Conservation (phyloP, 2,888 invertebrate genomes). For the Aleiodes leptofemur region DNA sequence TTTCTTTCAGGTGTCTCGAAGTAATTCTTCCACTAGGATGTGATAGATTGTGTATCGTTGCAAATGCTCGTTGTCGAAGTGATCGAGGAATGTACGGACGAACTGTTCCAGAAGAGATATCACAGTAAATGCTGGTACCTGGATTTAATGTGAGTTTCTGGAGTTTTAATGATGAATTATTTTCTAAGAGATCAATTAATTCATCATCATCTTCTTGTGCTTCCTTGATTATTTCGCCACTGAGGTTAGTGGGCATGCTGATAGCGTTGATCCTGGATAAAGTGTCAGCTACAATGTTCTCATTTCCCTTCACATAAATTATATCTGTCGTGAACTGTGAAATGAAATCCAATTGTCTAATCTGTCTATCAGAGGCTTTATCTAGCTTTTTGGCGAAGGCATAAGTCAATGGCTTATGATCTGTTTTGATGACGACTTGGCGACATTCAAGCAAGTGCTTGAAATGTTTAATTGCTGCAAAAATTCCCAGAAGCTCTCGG, state of each 20-base stretch:
- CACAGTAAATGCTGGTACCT: not conserved
- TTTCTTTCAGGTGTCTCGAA: conserved; percentile 46
- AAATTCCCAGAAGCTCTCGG: not conserved
- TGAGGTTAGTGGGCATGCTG: not conserved
- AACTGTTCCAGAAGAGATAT: not conserved
- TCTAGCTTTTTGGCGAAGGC: not conserved
- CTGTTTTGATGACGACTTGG: not conserved
- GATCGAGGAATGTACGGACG: not conserved
- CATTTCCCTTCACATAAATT: conserved; percentile 30
- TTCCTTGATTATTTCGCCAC: not conserved
- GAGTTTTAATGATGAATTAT: not conserved
- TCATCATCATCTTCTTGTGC: conserved; percentile 8
- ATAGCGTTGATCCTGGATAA: conserved; percentile 12
- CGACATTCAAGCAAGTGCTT: conserved; percentile 6
- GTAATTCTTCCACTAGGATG: conserved; percentile 39
- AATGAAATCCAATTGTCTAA: conserved; percentile 5
- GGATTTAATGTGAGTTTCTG: not conserved
- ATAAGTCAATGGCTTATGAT: conserved; percentile 15
- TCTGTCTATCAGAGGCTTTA: not conserved
- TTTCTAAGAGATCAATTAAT: not conserved
- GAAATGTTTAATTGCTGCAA: conserved; percentile 17
- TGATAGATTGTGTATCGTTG: not conserved
- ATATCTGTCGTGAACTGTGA: conserved; percentile 31
- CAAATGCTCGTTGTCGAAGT: not conserved
- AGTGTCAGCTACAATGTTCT: conserved; percentile 42